Evolutionary conservation across 2,888 invertebrate species (phyloP).

Genomic region (Amaurobius ferox): DNA sequence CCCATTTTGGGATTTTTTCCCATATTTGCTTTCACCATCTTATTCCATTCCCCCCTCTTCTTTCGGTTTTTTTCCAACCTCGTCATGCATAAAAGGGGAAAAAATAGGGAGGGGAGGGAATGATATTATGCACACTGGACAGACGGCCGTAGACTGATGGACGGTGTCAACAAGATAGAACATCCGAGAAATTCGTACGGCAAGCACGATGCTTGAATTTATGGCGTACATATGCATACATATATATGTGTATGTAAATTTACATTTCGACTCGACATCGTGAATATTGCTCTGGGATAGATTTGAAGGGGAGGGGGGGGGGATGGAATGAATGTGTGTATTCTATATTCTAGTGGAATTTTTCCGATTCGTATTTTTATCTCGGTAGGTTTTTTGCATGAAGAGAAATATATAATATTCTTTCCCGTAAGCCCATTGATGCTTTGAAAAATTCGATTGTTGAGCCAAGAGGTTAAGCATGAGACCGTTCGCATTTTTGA

Average conservation of each 20-base stretch:
- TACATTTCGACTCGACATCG: slow-evolving; percentile 36
- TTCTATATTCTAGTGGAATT: neutral
- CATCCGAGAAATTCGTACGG: slow-evolving; percentile 57
- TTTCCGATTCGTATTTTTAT: neutral
- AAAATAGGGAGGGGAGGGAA: slow-evolving; percentile 30
- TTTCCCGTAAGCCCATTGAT: neutral
- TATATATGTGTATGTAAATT: slow-evolving; percentile 12
- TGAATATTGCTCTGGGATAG: slow-evolving; percentile 21
- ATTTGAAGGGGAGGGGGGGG: neutral
- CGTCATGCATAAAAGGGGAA: neutral
- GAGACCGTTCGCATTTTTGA: too few species aligned
- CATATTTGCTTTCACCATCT: slow-evolving; percentile 47
- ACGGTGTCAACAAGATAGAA: slow-evolving; percentile 66
- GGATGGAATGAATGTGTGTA: neutral
- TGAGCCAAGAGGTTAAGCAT: slow-evolving; percentile 3
- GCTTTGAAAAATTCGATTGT: neutral
- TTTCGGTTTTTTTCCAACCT: neutral
- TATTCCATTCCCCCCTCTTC: slow-evolving; percentile 8
- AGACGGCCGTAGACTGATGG: slow-evolving; percentile 61
- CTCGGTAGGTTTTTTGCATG: neutral
- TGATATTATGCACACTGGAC: slow-evolving; percentile 70
- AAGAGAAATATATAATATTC: neutral
- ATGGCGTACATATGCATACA: slow-evolving; percentile 25
- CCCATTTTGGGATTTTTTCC: slow-evolving; percentile 56
- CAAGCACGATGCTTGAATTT: slow-evolving; percentile 61